phyloP scores from a whole-genome alignment of 2,113 vertebrate species.

The Halcyon malimbica region DNA sequence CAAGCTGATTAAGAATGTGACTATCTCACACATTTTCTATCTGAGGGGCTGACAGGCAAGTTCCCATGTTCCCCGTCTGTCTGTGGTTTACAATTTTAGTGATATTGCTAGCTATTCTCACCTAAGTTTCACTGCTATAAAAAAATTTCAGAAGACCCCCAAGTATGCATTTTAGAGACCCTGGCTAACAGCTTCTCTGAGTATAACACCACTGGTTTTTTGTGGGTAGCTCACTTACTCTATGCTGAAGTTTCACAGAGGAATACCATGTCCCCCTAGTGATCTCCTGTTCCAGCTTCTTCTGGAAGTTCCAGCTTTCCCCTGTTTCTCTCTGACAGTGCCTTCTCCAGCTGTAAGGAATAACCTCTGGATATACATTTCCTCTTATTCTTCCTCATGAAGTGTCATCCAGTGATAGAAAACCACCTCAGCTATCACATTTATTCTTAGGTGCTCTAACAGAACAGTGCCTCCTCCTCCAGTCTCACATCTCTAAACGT shows the following conservation, averaged over 20 bases:
- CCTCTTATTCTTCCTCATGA: neutral
- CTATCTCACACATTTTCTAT: neutral
- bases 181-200: neutral
- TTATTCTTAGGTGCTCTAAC: neutral
- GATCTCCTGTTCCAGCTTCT: neutral
- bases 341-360: neutral
- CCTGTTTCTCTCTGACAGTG: neutral
- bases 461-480: neutral
- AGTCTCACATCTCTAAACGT: neutral
- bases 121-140: neutral
- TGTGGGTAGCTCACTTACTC: neutral
- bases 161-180: neutral
- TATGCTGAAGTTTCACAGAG: neutral
- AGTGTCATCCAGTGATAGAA: neutral
- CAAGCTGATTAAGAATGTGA: neutral
- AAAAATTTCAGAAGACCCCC: neutral
- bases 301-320: neutral
- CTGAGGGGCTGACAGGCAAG: neutral
- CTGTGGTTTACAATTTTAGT: neutral
- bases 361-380: neutral
- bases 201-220: neutral
- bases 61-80: neutral
- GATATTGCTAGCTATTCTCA: neutral
- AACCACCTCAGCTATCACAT: neutral
- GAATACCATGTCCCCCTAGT: neutral